Conservation (phyloP, 1,140 invertebrate species). For the Holotrichia oblita region DNA sequence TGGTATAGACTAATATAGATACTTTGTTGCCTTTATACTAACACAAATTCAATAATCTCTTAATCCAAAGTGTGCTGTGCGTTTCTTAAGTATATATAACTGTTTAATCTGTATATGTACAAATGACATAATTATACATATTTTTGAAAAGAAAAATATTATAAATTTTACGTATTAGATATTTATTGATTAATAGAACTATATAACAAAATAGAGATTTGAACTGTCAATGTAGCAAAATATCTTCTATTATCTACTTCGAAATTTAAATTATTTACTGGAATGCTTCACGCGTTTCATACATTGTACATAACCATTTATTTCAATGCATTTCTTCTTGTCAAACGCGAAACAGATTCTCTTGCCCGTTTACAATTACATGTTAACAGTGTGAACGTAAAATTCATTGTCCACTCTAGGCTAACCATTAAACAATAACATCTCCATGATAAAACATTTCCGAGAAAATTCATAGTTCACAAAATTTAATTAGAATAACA, state of each 20-base stretch:
- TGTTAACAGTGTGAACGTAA: too few relatives aligned
- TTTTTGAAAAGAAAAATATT: slow-evolving; percentile 13
- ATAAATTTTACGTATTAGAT: slow-evolving; percentile 1
- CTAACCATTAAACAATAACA: too few relatives aligned
- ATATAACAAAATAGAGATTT: not conserved
- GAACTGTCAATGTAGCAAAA: slow-evolving; percentile 2
- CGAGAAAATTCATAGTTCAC: too few relatives aligned
- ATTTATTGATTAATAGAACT: slow-evolving; percentile 20
- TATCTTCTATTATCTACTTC: not conserved
- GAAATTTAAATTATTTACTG: slow-evolving; percentile 2
- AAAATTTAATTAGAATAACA: too few relatives aligned
- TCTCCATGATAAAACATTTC: too few relatives aligned
- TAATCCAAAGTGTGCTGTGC: not conserved
- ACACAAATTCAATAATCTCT: slow-evolving; percentile 23
- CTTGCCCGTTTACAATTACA: too few relatives aligned
- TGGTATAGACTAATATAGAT: too few relatives aligned
- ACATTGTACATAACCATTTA: not conserved
- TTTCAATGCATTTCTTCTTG: not conserved
- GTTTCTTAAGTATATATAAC: slow-evolving; percentile 4
- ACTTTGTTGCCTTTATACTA: not conserved
- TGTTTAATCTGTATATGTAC: slow-evolving; percentile 18
- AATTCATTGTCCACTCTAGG: too few relatives aligned
- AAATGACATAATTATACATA: not conserved
- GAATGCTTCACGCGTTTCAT: slow-evolving; percentile 14
- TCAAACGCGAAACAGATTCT: too few relatives aligned